A percentile compares a stretch with the other conserved stretches of the same genome.
phyloP scores from a whole-genome alignment of 2,113 vertebrate genomes.

The Pterocles gutturalis region DNA sequence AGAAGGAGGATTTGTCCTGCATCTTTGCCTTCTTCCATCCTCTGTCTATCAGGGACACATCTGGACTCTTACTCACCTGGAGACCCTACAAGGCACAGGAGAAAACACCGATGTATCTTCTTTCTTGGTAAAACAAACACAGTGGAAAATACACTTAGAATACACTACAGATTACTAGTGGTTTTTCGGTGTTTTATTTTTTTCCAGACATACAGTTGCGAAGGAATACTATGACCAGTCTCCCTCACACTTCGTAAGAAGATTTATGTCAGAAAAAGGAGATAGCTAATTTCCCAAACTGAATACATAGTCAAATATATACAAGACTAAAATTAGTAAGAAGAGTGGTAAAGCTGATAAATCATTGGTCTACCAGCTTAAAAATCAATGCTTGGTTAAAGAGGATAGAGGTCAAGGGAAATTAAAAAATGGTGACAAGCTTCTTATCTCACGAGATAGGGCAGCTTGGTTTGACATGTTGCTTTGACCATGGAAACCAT shows the following conservation, averaged over 20 bases:
- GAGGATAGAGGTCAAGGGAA: not conserved
- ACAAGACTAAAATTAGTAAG: not conserved
- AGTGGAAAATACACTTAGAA: not conserved
- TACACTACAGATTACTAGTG: not conserved
- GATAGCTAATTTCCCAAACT: not conserved
- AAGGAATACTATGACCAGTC: not conserved
- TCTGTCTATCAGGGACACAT: not conserved
- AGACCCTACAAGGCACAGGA: not conserved
- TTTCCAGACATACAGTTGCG: not conserved
- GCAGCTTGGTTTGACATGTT: not conserved
- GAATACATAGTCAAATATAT: not conserved
- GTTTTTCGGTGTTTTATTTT: not conserved
- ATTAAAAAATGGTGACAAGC: not conserved
- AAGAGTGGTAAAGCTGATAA: not conserved
- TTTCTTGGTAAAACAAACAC: not conserved
- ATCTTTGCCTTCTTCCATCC: not conserved
- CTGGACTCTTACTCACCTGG: not conserved
- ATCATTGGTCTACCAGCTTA: not conserved
- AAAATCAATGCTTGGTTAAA: not conserved
- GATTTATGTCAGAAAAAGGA: not conserved
- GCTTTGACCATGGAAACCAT: not conserved
- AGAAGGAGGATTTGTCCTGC: not conserved
- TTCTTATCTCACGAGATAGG: not conserved
- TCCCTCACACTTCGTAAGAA: not conserved
- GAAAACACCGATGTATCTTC: not conserved